These are phyloP conservation scores for Telenomus remus DNA, from an alignment of 1,140 invertebrate genomes.

Conservation along the genomic window DNA sequence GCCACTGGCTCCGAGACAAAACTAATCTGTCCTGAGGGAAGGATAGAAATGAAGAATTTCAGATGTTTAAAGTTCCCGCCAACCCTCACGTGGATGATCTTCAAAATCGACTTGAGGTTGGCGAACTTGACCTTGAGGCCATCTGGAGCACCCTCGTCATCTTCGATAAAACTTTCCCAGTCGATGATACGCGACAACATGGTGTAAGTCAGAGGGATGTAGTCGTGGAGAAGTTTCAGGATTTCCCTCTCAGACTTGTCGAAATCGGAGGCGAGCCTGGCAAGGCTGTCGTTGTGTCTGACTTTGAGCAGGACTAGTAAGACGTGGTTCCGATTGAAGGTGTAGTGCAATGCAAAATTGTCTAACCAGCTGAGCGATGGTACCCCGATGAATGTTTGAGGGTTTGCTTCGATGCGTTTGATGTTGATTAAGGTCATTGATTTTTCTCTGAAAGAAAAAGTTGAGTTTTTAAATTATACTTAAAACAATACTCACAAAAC, in stretches of 20 bases:
- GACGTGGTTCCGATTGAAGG: not conserved
- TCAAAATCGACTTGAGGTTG: conserved; percentile 6
- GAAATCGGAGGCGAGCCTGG: not conserved
- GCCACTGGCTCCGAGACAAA: conserved; percentile 2
- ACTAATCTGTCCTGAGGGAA: conserved; percentile 6
- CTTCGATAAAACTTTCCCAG: not conserved
- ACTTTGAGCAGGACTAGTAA: conserved; percentile 4
- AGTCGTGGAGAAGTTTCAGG: not conserved
- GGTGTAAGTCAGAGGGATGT: not conserved
- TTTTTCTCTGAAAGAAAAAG: too few relatives aligned
- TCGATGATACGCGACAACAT: not conserved
- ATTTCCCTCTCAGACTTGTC: not conserved
- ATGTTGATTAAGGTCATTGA: too few relatives aligned
- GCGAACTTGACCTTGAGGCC: not conserved
- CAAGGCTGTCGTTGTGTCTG: conserved; percentile 1
- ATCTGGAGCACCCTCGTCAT: not conserved
- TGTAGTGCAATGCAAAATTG: not conserved
- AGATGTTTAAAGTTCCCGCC: not conserved
- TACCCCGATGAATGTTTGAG: conserved; percentile 5
- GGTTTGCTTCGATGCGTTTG: not conserved
- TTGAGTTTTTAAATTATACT: too few relatives aligned
- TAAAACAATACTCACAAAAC: too few relatives aligned
- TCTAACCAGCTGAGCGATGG: not conserved
- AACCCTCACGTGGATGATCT: not conserved
- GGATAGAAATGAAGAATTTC: conserved; percentile 18